phyloP scores from a whole-genome alignment of 2,888 invertebrate genomes.

The Epinotia bilunana region DNA sequence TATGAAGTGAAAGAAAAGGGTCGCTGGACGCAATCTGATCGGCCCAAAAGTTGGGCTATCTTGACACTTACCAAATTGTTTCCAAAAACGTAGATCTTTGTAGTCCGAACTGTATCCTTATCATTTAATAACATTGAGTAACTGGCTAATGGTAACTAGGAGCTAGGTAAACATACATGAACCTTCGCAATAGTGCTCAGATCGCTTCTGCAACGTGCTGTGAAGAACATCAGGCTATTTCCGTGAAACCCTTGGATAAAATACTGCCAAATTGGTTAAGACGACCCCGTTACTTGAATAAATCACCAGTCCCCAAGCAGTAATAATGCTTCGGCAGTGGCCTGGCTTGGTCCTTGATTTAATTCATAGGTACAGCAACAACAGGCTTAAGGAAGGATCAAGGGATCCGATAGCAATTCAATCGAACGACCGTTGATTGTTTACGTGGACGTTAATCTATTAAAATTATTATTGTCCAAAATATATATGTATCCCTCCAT shows the following conservation, averaged over 20 bases:
- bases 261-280: background rate
- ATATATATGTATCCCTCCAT: too few relatives aligned
- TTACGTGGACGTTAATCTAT: too few relatives aligned
- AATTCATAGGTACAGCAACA: too few relatives aligned
- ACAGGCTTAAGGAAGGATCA: too few relatives aligned
- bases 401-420: too few relatives aligned
- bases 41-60: conserved; percentile 1
- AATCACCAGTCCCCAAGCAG: too few relatives aligned
- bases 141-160: background rate
- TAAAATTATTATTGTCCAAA: too few relatives aligned
- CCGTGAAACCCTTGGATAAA: background rate
- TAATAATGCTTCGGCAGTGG: too few relatives aligned
- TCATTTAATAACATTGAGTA: background rate
- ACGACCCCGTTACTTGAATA: too few relatives aligned
- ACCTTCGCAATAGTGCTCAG: conserved; percentile 19
- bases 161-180: background rate
- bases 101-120: background rate
- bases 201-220: conserved; percentile 15
- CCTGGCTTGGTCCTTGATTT: too few relatives aligned
- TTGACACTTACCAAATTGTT: conserved; percentile 8
- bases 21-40: conserved; percentile 2
- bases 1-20: conserved; percentile 5
- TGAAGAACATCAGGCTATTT: conserved; percentile 12
- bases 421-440: too few relatives aligned
- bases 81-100: conserved; percentile 4